Base-by-base conservation (phyloP, 2,888 invertebrate species). In the Ametastegia equiseti region DNA sequence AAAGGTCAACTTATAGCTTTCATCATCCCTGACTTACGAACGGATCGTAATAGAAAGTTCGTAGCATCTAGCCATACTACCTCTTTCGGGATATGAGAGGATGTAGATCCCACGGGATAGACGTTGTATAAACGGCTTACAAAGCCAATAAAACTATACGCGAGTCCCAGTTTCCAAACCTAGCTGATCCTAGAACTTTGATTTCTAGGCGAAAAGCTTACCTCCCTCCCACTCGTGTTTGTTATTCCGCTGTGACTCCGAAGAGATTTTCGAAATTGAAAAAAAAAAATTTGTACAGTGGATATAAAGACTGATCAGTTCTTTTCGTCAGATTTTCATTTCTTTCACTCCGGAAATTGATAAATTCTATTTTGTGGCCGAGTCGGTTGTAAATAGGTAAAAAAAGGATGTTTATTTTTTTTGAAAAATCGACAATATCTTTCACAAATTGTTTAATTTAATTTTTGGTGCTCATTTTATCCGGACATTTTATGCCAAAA, bases 101-200 rank as follows among this genome's bases (percentile, higher is more conserved):
- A 71, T 45, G 42, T 45, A 45, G 45, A 71, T 67, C 65, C 65
- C 65, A 15, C 19, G 65, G 39, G 65, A 67, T 11, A 39, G 33
- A 36, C 65, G 65, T 67, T 67, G 19, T 23, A 69, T 71, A 71
- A 71, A 71, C 69, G 69, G 69, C 69, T 71, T 71, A 45, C 69
- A 71, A 71, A 71, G 69, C 69, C 69, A 27, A 71, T 71, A 42
- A 27, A 45, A 45, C 69, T 45, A 71, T 27, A 36, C 47, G 15
- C n/a, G 60, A 60, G 45, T 27, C 45, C 30, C 7, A 71, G 39
- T 19, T 19, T 30, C 15, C 15, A 47, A 15, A 4, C 15, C 30
- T 5, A 15, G 27, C 30, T 19, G n/a, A 65, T 65, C 9, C 65
- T 7, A 36, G 65, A n/a, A 36, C 1, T 11, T 19, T 13, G 39